These are phyloP conservation scores for Hydrocynus forskahlii DNA, from an alignment of 2,797 vertebrate species.

Conservation along the genomic window DNA sequence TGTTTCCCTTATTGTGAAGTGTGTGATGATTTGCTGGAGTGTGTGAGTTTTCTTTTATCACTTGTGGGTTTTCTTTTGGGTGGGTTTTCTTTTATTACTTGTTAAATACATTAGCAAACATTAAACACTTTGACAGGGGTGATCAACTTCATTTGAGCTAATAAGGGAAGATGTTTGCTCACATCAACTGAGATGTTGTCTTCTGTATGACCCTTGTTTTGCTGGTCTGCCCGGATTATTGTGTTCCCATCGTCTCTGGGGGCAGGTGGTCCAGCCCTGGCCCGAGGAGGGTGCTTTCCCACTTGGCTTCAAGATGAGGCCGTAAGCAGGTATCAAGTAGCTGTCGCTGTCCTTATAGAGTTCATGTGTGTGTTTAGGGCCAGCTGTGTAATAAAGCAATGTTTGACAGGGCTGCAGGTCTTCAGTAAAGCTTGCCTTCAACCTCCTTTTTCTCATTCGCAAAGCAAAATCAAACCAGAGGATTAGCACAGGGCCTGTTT, in stretches of 20 bases:
- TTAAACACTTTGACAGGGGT: no score
- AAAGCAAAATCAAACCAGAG: not conserved
- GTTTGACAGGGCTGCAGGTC: not conserved
- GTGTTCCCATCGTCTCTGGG: slow-evolving; percentile 36
- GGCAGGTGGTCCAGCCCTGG: slow-evolving; percentile 68
- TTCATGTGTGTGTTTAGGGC: slow-evolving; percentile 7
- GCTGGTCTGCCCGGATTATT: slow-evolving; percentile 42
- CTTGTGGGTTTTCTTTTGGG: no score
- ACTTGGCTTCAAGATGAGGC: slow-evolving; percentile 49
- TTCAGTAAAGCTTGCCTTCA: not conserved
- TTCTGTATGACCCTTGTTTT: not conserved
- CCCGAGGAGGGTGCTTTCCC: slow-evolving; percentile 71
- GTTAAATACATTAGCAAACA: no score
- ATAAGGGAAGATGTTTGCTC: no score
- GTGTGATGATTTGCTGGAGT: no score
- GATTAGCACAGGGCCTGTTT: not conserved
- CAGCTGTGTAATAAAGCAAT: not conserved
- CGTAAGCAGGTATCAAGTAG: slow-evolving; percentile 66
- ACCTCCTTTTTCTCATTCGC: not conserved
- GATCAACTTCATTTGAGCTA: no score
- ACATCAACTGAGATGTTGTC: not conserved
- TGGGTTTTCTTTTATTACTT: no score
- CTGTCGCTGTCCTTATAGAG: slow-evolving; percentile 48
- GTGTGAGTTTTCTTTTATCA: no score
- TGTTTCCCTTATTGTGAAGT: no score